Conservation (phyloP, 2,113 vertebrate genomes). For the Corvus hawaiiensis region DNA sequence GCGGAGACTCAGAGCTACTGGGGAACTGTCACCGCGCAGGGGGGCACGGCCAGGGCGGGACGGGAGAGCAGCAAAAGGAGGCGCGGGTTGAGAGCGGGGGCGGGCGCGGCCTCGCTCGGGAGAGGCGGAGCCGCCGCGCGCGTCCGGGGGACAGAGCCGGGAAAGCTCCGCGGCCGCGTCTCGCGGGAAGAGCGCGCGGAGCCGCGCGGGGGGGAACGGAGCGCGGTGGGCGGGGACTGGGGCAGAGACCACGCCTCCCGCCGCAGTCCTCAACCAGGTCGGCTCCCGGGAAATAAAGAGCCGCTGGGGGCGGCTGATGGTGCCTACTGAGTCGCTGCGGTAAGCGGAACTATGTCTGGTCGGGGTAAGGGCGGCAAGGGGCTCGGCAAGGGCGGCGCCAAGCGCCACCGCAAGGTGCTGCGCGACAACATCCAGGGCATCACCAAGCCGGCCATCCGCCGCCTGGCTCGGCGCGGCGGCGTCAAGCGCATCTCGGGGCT, state of each 20-base stretch:
- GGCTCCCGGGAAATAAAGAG: rapidly evolving
- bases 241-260: not conserved
- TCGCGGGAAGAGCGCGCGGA: no score
- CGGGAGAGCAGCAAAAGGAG: no score
- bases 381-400: not conserved
- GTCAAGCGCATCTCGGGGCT: constrained; percentile 77
- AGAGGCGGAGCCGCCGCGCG: no score
- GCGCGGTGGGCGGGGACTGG: not conserved
- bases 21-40: rapidly evolving
- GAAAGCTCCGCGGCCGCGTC: not conserved
- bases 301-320: rapidly evolving
- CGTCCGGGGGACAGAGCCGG: rapidly evolving
- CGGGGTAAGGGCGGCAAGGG: not conserved
- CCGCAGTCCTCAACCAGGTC: not conserved
- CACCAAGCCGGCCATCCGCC: constrained; percentile 69
- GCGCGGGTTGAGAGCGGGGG: not conserved
- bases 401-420: constrained; percentile 72
- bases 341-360: not conserved
- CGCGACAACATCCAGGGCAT: constrained; percentile 77
- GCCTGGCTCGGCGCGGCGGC: constrained; percentile 54
- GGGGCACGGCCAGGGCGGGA: no score
- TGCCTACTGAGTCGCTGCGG: rapidly evolving
- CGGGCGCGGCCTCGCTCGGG: rapidly evolving
- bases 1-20: not conserved
- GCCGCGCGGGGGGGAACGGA: no score